Evolutionary conservation across 2,797 vertebrate species (phyloP), one percentile per base, ranked within the genome.

Genomic region (Gambusia yucatana): DNA sequence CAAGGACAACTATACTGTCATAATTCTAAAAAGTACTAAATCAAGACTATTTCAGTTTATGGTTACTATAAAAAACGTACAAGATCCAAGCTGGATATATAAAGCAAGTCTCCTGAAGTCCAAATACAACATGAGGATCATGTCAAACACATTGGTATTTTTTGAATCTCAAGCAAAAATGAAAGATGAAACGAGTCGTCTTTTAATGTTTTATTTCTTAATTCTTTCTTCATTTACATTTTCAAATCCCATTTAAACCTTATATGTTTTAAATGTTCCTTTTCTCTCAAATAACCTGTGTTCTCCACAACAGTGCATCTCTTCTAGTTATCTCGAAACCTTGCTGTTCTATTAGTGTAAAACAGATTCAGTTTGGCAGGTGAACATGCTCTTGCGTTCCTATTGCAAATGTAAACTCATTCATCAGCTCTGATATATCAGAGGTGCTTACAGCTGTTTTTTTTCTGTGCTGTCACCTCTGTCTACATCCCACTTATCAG

Each of bases 381-480:
- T 72, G 33, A 82, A 73, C 73, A 75, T 30, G 73, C 77, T 73
- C 67, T 74, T 72, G 72, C 61, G 74, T 76, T 76, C 71, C 74
- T 70, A 65, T 76, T 78, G 77, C 65, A 81, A 75, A 87, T 84
- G 85, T 85, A 90, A 94, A 88, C 80, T 85, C 87, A 91, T 93
- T 88, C 81, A 93, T 94, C 92, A 94, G 61, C 61, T 48, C 73
- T 84, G 85, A 89, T 94, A 89, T 90, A 91, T 90, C 87, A 92
- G 20, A 81, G 78, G 84, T 82, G 82, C 88, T 93, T 92, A 90
- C 82, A 82, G 80, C 76, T n/a, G 77, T 57, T 83, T 88, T 17
- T 48, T 85, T 83, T 65, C 77, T 83, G 74, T 30, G 75, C 84
- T 72, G 76, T 86, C 83, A 86, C 87, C 85, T 86, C 75, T 28